Conservation (phyloP, 2,797 vertebrate genomes). For the Falco cherrug region DNA sequence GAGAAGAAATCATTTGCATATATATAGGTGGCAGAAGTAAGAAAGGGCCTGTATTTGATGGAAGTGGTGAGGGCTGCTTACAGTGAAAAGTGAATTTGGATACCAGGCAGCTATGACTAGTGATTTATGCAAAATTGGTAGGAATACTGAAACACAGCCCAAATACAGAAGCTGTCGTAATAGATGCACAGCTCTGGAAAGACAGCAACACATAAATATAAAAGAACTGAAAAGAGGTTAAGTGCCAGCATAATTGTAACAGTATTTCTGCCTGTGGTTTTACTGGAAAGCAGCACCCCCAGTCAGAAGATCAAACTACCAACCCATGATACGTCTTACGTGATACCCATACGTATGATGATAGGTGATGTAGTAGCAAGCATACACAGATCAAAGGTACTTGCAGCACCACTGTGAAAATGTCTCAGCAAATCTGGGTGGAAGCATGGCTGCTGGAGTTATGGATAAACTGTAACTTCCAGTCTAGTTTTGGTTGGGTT, state of each 20-base stretch:
- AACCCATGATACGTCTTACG: fast-evolving
- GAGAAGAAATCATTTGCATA: background rate
- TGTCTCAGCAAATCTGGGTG: background rate
- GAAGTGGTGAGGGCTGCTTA: background rate
- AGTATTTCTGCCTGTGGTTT: slow-evolving; percentile 32
- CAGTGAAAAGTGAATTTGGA: background rate
- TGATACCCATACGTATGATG: fast-evolving
- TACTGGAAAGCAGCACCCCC: slow-evolving; percentile 12
- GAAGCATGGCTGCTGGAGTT: background rate
- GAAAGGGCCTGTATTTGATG: background rate
- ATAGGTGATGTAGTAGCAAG: fast-evolving
- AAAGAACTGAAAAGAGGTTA: background rate
- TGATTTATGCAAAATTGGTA: background rate
- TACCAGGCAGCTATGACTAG: background rate
- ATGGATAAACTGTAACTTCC: background rate
- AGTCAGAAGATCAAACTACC: background rate
- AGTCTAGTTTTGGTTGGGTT: background rate
- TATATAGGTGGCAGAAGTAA: background rate
- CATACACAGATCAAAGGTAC: background rate
- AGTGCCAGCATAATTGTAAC: background rate
- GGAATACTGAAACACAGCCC: background rate
- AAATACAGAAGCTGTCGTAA: background rate
- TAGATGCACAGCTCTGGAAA: background rate
- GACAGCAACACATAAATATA: background rate
- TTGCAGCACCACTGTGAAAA: background rate